phyloP scores from a whole-genome alignment of 2,113 vertebrate genomes.

The Pristiophorus japonicus region DNA sequence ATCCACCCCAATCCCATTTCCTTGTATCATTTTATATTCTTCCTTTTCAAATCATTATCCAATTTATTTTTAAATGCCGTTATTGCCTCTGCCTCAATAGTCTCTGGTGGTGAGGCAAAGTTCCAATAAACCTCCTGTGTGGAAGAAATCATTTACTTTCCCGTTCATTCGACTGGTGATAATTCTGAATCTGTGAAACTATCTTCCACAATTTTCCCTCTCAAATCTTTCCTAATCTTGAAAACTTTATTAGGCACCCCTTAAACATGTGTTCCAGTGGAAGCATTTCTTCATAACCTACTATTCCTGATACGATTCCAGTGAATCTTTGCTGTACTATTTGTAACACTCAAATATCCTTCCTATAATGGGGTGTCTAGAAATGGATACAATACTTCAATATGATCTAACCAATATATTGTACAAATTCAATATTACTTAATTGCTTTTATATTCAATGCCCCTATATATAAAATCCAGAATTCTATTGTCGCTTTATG shows the following conservation, averaged over 20 bases:
- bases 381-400: not conserved
- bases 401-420: not conserved
- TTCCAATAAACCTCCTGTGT: not conserved
- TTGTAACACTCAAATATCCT: not conserved
- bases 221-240: not conserved
- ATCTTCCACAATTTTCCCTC: not conserved
- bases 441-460: not conserved
- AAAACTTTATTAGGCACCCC: not conserved
- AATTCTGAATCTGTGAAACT: not conserved
- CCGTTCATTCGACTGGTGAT: not conserved
- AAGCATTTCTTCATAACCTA: not conserved
- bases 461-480: not conserved
- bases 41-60: not conserved
- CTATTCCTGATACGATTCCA: not conserved
- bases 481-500: not conserved
- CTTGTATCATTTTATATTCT: not conserved
- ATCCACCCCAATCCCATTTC: not conserved
- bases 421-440: not conserved
- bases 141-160: not conserved
- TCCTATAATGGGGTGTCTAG: not conserved
- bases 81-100: not conserved
- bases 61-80: not conserved
- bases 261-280: not conserved
- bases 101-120: not conserved
- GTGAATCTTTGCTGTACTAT: not conserved